Evolutionary conservation across 2,888 invertebrate species (phyloP).

Genomic region (Hirtodrosophila trivittata): DNA sequence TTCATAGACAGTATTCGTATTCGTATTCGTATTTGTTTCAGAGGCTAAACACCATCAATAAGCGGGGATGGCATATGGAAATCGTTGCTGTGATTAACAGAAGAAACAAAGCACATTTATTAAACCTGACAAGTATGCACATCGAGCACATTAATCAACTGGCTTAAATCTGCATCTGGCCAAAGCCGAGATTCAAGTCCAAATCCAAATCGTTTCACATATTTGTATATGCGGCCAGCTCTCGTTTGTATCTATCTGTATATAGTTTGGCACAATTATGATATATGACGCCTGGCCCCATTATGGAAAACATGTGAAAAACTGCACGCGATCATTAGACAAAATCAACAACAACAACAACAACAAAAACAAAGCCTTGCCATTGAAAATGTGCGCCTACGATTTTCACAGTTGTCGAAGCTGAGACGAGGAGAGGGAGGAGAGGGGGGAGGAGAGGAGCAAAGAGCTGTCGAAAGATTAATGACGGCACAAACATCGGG

Average conservation of each 20-base stretch:
- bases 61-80: no score
- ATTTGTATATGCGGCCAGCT: no score
- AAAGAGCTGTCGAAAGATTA: constrained; percentile 67
- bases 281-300: constrained; percentile 68
- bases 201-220: constrained; percentile 24
- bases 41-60: no score
- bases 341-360: constrained; percentile 38
- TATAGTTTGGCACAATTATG: constrained; percentile 76
- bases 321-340: constrained; percentile 79
- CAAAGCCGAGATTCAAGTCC: constrained; percentile 18
- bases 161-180: constrained; percentile 71
- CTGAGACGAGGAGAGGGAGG: neutral
- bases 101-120: constrained; percentile 51
- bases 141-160: constrained; percentile 64
- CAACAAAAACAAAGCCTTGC: constrained; percentile 64
- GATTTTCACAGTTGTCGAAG: constrained; percentile 41
- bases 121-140: constrained; percentile 66
- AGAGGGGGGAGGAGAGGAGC: neutral
- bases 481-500: constrained; percentile 65
- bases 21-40: no score
- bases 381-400: constrained; percentile 69
- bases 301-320: constrained; percentile 70
- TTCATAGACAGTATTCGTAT: no score
- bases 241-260: constrained; percentile 61
- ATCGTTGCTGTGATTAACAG: constrained; percentile 57